A percentile compares a stretch with the other conserved stretches of the same genome.
These are phyloP conservation scores for Sandelia bainsii DNA, from an alignment of 2,797 vertebrate genomes.

Conservation along the genomic window DNA sequence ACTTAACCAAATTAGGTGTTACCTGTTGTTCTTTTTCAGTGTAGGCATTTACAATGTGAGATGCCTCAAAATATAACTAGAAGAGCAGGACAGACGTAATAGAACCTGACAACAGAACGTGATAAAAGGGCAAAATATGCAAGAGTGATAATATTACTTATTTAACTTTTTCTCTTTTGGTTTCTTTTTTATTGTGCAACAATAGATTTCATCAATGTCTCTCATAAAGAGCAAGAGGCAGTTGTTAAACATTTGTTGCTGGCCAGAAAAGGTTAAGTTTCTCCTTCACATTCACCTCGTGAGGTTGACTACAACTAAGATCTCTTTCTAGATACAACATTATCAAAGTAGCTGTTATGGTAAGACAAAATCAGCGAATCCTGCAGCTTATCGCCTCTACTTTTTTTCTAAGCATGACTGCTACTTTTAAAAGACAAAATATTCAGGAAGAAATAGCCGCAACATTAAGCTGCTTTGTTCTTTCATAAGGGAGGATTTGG, in stretches of 20 bases:
- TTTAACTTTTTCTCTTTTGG: no score
- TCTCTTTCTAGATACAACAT: conserved; percentile 22
- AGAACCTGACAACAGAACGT: no score
- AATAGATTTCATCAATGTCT: background rate
- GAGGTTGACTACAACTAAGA: conserved; percentile 9
- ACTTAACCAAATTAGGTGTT: no score
- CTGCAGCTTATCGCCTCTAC: conserved; percentile 52
- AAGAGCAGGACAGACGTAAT: no score
- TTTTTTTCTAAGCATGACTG: conserved; percentile 40
- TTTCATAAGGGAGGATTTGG: conserved; percentile 61
- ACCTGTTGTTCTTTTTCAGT: no score
- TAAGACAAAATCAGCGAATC: conserved; percentile 60
- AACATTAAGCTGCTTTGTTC: conserved; percentile 69
- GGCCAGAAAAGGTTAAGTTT: background rate
- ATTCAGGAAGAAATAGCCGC: conserved; percentile 53
- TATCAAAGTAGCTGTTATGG: conserved; percentile 47
- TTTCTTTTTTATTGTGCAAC: no score
- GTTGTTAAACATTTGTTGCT: background rate
- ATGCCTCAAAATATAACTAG: no score
- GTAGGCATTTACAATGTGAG: no score
- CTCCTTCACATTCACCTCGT: conserved; percentile 8
- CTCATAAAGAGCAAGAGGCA: background rate
- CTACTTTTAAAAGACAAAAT: conserved; percentile 47
- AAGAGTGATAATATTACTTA: no score
- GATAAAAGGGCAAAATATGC: no score